A percentile compares a stretch with the other conserved stretches of the same genome.
Evolutionary conservation across 2,888 invertebrate genomes (phyloP).

Genomic region (Philaethria dido): DNA sequence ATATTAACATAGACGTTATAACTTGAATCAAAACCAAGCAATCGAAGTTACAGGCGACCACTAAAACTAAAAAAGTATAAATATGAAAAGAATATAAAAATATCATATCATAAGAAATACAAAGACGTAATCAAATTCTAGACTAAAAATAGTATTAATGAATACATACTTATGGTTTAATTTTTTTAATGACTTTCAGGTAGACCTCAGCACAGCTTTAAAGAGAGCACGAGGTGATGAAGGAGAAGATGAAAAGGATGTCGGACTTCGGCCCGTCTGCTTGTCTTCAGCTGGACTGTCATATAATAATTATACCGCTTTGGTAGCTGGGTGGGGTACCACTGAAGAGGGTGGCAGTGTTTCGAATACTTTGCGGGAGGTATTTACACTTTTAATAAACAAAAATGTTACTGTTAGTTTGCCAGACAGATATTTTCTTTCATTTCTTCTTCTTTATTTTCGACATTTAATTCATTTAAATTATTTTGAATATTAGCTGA

Average conservation of each 20-base stretch:
- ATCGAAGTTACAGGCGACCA: too few species aligned
- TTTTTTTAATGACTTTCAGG: constrained; percentile 49
- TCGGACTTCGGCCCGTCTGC: constrained; percentile 89
- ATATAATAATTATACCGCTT: constrained; percentile 79
- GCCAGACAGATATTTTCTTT: background rate
- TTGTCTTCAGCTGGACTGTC: constrained; percentile 85
- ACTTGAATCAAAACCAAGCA: too few species aligned
- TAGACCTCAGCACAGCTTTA: constrained; percentile 70
- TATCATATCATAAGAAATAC: too few species aligned
- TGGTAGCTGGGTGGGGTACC: constrained; percentile 93
- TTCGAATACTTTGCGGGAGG: constrained; percentile 89
- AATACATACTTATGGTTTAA: too few species aligned
- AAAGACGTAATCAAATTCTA: too few species aligned
- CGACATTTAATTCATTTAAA: too few species aligned
- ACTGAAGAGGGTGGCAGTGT: constrained; percentile 87
- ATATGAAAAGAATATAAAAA: too few species aligned
- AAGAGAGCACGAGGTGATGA: constrained; percentile 52
- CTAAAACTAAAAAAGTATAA: too few species aligned
- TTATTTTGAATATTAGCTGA: too few species aligned
- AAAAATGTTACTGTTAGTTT: background rate
- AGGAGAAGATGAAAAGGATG: constrained; percentile 53
- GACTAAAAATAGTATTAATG: too few species aligned
- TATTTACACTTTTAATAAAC: constrained; percentile 54
- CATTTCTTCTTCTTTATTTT: too few species aligned
- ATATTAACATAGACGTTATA: too few species aligned